Evolutionary conservation across 2,888 invertebrate genomes (phyloP).

Genomic region (Litoditis marina): DNA sequence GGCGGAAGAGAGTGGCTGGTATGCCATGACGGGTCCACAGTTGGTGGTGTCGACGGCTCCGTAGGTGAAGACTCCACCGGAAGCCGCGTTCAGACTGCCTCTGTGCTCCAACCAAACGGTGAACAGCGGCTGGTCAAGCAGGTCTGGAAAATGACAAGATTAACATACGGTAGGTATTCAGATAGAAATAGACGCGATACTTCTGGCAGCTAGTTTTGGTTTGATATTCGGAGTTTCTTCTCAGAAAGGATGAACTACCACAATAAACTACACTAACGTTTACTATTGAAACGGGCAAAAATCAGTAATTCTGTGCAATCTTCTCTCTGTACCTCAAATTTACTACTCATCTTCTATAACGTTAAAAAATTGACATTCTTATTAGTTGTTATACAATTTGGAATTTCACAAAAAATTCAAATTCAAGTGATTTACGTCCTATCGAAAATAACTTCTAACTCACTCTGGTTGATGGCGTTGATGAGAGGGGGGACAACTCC

Average conservation of each 20-base stretch:
- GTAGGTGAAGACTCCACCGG: slow-evolving; percentile 35
- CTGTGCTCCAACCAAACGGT: slow-evolving; percentile 34
- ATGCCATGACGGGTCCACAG: slow-evolving; percentile 28
- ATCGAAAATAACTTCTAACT: neutral
- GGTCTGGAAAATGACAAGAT: too few relatives aligned
- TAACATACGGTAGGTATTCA: too few relatives aligned
- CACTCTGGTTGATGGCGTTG: slow-evolving; percentile 77
- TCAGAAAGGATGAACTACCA: neutral
- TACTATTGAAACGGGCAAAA: neutral
- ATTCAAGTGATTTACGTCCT: too few relatives aligned
- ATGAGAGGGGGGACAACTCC: slow-evolving; percentile 85
- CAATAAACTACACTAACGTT: neutral
- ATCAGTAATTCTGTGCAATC: neutral
- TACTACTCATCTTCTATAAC: too few relatives aligned
- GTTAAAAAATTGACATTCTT: too few relatives aligned
- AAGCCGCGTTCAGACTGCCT: slow-evolving; percentile 16
- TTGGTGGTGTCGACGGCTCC: slow-evolving; percentile 54
- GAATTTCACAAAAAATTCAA: too few relatives aligned
- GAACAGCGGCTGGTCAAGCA: slow-evolving; percentile 35
- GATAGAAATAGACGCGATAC: too few relatives aligned
- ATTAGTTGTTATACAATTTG: too few relatives aligned
- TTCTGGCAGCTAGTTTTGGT: too few relatives aligned
- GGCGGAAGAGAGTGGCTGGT: slow-evolving; percentile 18
- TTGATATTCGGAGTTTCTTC: too few relatives aligned
- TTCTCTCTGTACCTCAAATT: neutral